A percentile compares a stretch with the other conserved stretches of the same genome.
Evolutionary conservation across 1,140 invertebrate genomes (phyloP).

Genomic region (Radopholus similis): DNA sequence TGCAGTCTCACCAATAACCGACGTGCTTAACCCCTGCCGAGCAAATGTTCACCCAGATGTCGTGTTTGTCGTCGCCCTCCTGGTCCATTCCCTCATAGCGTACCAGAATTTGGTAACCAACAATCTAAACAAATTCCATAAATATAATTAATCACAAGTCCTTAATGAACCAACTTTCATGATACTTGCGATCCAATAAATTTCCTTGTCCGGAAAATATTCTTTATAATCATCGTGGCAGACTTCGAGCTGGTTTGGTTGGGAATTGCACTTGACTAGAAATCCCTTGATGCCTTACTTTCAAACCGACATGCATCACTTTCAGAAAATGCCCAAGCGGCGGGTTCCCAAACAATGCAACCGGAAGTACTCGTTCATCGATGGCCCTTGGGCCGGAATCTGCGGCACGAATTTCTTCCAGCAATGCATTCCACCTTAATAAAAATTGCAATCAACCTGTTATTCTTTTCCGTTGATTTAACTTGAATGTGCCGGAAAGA

Average conservation of each 20-base stretch:
- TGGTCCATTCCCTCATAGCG: constrained; percentile 24
- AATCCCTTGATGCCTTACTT: neutral
- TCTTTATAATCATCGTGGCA: constrained; percentile 24
- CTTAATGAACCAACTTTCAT: constrained; percentile 10
- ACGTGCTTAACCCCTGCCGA: constrained; percentile 25
- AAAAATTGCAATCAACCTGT: neutral
- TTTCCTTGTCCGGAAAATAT: constrained; percentile 9
- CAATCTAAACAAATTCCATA: constrained; percentile 20
- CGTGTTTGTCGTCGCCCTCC: constrained; percentile 18
- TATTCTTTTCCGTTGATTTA: neutral
- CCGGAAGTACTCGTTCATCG: constrained; percentile 7
- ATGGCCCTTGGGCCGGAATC: neutral
- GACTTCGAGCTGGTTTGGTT: constrained; percentile 19
- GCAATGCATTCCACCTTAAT: constrained; percentile 1
- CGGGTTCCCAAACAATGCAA: constrained; percentile 6
- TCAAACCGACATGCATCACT: constrained; percentile 2
- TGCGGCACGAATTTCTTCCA: neutral
- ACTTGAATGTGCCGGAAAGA: constrained; percentile 4
- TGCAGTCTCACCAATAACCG: constrained; percentile 19
- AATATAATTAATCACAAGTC: neutral
- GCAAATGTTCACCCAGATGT: constrained; percentile 40
- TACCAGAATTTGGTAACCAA: constrained; percentile 24
- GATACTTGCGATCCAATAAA: constrained; percentile 27
- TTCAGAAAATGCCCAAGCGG: constrained; percentile 14
- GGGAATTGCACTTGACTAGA: neutral